Base-by-base conservation (phyloP, 2,888 invertebrate species). In the Spialia ferax region DNA sequence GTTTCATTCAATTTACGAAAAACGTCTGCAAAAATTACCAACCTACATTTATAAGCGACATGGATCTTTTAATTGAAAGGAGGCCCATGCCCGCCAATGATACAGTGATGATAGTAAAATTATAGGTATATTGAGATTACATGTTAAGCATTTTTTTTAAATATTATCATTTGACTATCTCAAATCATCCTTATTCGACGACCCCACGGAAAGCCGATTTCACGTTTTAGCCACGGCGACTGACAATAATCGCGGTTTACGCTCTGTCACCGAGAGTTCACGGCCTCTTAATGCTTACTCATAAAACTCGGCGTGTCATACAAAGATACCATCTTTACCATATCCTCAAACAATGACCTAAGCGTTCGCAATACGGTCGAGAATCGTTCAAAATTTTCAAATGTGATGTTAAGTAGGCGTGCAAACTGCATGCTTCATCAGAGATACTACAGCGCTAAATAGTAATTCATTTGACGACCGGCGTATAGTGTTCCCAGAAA, bases 151-250 rank as follows among this genome's bases (percentile, higher is more conserved):
- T n/a, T 45, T 45, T 48, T 48, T 18, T 20, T n/a, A 23, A 22
- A 22, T 23, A 7, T 52, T n/a, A 23, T n/a, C n/a, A 23, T 52
- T 23, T 52, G 52, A 52, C n/a, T 23, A 52, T 52, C 52, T 52
- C 52, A 23, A 13, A 5, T 7, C n/a, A 52, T 23, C 61, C 42
- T 23, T 80, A 78, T 83, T 68, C 79, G 55, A 66, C 72, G 88
- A 88, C 88, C 91, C 82, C 87, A 87, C 86, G 76, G 85, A 85
- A 80, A 79, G 90, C 73, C 78, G 86, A 93, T 93, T 93, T 93
- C 89, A 90, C 91, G 87, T 80, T 83, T 93, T 92, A 88, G 92
- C 81, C 82, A 92, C 91, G 91, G 81, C 77, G 82, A 90, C 91
- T 91, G 93, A 92, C 92, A 93, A 92, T 91, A 88, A 81, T 80